Evolutionary conservation across 2,888 invertebrate species (phyloP), one percentile per base, ranked within the genome.

Genomic region (Microctonus aethiopoides): DNA sequence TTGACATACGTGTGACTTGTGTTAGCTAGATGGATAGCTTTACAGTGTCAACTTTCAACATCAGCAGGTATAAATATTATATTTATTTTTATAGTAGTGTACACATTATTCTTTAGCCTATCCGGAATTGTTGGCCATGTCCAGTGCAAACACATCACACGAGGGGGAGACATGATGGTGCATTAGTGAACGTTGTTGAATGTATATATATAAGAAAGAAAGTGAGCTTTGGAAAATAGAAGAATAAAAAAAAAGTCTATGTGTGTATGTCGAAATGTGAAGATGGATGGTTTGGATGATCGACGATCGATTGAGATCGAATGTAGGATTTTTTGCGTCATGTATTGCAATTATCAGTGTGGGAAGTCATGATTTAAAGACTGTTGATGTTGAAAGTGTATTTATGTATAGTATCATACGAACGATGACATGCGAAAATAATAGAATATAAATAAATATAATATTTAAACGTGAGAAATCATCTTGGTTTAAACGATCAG

Each of bases 221-320:
- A 46, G 7, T 16, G 46, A 46, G 46, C 46, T n/a, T 16, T 46
- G n/a, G 16, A 9, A 7, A 16, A 46, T 6, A 16, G 9, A 46
- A 52, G 10, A 13, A n/a, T 16, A 52, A 20, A 52, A 57, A 34
- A 29, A 57, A 10, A 26, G 13, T 24, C 26, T 4, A 6, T 57
- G 32, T 57, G 13, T n/a, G 32, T 57, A 26, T n/a, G 57, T 57
- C 32, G 57, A 57, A 32, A 57, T 57, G 57, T 32, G 46, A 69
- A 70, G 72, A 72, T 60, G 39, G 72, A 72, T 72, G 51, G 62
- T 46, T 1, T 22, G 41, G 70, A 66, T 72, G 54, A 72, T 66
- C 70, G 72, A 56, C 26, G 61, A 70, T 67, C 67, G 59, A 72
- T 72, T 72, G 60, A 70, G 72, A 72, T 72, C 64, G 70, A 46